A percentile compares a stretch with the other conserved stretches of the same genome.
These are phyloP conservation scores for Phaethon lepturus DNA, from an alignment of 2,113 vertebrate genomes.

Conservation along the genomic window DNA sequence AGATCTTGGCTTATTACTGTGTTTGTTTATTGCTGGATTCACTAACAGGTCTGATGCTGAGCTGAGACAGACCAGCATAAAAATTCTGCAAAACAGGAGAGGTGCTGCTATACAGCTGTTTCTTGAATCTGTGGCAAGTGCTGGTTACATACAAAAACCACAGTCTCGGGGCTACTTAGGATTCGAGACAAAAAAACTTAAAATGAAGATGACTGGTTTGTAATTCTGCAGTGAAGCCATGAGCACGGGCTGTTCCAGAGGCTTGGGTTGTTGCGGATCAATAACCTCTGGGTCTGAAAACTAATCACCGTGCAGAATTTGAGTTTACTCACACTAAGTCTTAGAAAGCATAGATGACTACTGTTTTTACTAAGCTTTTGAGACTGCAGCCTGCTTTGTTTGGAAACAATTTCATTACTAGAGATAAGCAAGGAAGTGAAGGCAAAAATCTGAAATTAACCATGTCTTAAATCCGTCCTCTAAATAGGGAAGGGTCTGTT, in stretches of 20 bases:
- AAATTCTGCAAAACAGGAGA: not conserved
- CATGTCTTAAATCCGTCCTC: not conserved
- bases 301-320: not conserved
- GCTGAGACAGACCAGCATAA: not conserved
- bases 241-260: not conserved
- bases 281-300: not conserved
- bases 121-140: not conserved
- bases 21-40: slow-evolving; percentile 41
- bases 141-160: not conserved
- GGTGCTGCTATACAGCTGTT: not conserved
- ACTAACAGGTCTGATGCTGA: not conserved
- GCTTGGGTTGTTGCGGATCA: not conserved
- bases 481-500: not conserved
- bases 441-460: slow-evolving; percentile 20
- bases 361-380: not conserved
- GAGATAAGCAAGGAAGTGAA: not conserved
- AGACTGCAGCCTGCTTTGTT: not conserved
- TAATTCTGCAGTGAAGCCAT: not conserved
- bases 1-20: not conserved
- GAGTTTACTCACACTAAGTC: not conserved
- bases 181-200: not conserved
- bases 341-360: not conserved
- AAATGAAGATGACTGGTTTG: not conserved
- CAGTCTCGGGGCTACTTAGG: not conserved
- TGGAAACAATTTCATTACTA: not conserved